These are phyloP conservation scores for Leguminivora glycinivorella DNA, from an alignment of 1,140 invertebrate genomes.

Conservation along the genomic window DNA sequence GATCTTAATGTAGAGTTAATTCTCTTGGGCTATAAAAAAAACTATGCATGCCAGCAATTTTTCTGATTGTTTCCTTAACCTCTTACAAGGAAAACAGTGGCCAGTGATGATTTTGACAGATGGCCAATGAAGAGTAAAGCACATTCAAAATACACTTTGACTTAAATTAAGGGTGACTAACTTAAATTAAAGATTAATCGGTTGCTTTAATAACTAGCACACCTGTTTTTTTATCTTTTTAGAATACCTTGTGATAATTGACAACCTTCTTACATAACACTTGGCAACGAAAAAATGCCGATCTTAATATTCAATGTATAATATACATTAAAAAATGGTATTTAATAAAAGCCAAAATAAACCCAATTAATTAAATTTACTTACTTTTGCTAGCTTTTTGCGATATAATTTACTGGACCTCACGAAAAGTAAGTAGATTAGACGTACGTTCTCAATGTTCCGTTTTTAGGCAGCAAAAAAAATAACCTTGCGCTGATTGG, in stretches of 20 bases:
- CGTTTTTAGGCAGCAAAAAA: background rate
- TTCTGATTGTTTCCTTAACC: background rate
- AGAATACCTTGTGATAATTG: conserved; percentile 30
- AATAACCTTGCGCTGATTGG: background rate
- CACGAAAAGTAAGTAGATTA: background rate
- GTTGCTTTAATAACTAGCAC: background rate
- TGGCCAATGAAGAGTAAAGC: background rate
- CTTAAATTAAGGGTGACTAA: too few species aligned
- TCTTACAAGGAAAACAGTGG: background rate
- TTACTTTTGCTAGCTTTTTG: conserved; percentile 10
- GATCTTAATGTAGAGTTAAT: too few species aligned
- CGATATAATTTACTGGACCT: background rate
- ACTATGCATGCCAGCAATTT: too few species aligned
- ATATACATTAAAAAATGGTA: too few species aligned
- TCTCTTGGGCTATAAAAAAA: too few species aligned
- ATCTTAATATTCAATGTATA: background rate
- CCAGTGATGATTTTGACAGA: background rate
- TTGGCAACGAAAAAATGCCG: background rate
- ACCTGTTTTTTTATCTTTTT: background rate
- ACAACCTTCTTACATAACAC: conserved; percentile 60
- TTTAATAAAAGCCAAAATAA: background rate
- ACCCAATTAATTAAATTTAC: background rate
- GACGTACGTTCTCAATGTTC: background rate
- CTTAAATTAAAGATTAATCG: background rate
- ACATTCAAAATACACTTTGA: background rate